phyloP scores from a whole-genome alignment of 1,140 invertebrate species.

The Drosophila pandora region DNA sequence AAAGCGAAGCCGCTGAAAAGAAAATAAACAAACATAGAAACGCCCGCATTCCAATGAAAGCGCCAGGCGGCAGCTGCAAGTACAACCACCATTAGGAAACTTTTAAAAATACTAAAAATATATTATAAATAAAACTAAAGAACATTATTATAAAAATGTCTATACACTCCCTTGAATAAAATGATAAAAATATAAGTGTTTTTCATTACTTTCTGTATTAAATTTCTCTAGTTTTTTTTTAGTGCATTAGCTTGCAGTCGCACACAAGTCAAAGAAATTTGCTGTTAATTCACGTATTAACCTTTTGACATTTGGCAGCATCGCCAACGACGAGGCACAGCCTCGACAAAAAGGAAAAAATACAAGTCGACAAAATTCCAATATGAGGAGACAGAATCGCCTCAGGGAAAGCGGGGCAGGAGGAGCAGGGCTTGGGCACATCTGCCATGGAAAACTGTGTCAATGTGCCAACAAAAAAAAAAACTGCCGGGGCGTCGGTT shows the following conservation, averaged over 20 bases:
- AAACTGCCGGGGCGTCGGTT: constrained; percentile 65
- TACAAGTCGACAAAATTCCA: constrained; percentile 80
- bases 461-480: constrained; percentile 68
- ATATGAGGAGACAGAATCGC: constrained; percentile 40
- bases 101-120: not conserved
- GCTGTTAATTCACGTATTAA: constrained; percentile 83
- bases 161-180: not conserved
- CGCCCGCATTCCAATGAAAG: constrained; percentile 79
- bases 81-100: not conserved
- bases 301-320: constrained; percentile 82
- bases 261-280: constrained; percentile 82
- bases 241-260: constrained; percentile 53
- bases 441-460: constrained; percentile 77
- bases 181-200: not conserved
- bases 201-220: not conserved
- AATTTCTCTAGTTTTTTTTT: not conserved
- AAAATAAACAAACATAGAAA: constrained; percentile 63
- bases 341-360: constrained; percentile 24
- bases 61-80: constrained; percentile 51
- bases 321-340: constrained; percentile 48
- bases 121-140: not conserved
- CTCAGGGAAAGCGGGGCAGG: constrained; percentile 9
- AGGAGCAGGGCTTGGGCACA: constrained; percentile 54
- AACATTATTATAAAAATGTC: too few relatives aligned
- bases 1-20: constrained; percentile 32